phyloP scores from a whole-genome alignment of 2,113 vertebrate genomes.

The Bos indicus region DNA sequence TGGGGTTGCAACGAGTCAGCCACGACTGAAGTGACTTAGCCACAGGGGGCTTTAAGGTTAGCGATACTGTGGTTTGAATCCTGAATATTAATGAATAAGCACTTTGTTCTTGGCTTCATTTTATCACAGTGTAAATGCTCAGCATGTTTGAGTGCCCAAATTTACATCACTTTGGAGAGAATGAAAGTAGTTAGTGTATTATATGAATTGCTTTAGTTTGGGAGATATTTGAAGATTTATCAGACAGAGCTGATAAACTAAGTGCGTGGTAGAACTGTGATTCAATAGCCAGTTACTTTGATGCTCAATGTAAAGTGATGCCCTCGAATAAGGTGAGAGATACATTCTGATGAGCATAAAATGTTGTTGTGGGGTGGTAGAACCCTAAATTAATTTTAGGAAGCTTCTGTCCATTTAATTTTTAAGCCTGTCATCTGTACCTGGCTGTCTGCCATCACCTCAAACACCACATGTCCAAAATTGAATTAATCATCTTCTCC shows the following conservation, averaged over 20 bases:
- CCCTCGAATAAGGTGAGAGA: background rate
- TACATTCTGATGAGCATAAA: background rate
- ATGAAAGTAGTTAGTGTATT: background rate
- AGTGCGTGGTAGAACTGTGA: background rate
- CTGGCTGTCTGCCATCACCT: conserved; percentile 22
- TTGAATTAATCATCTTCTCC: conserved; percentile 4
- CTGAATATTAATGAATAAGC: background rate
- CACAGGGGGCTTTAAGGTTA: background rate
- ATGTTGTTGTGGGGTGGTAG: background rate
- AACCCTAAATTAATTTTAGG: conserved; percentile 27
- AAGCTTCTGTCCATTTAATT: conserved; percentile 18
- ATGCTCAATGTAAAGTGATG: background rate
- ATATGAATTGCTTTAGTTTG: background rate
- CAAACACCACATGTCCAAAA: background rate
- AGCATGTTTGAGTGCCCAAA: background rate
- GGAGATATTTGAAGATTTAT: background rate
- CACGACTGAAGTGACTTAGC: background rate
- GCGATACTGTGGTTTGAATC: background rate
- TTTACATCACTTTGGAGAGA: background rate
- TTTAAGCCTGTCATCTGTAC: background rate
- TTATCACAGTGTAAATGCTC: background rate
- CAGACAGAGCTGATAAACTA: background rate
- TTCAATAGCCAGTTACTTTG: background rate
- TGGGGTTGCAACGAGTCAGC: background rate
- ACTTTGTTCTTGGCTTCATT: background rate